Percentiles rank a stretch among this genome's conserved stretches.
phyloP scores from a whole-genome alignment of 2,113 vertebrate genomes.

The human (Homo sapiens) region DNA sequence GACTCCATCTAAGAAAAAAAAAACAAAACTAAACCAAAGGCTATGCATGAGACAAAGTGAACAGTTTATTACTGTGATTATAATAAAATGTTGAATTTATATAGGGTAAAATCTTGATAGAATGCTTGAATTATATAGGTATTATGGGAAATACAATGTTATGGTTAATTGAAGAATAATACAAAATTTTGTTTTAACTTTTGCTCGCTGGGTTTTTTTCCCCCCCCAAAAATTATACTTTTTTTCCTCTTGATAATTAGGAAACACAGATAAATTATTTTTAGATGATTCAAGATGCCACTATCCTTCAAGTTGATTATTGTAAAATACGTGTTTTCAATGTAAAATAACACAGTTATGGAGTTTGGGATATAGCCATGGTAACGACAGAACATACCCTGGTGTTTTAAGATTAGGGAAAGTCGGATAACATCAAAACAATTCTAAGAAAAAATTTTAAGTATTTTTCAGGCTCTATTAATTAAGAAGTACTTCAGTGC shows the following conservation, averaged over 20 bases:
- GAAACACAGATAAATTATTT: background rate
- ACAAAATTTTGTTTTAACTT: background rate
- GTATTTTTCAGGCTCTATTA: background rate
- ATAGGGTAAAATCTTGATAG: background rate
- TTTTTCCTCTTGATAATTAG: background rate
- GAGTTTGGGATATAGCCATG: background rate
- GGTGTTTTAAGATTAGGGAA: background rate
- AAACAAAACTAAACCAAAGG: background rate
- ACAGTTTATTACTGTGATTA: background rate
- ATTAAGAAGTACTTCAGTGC: background rate
- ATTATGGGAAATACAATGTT: background rate
- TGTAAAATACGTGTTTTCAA: background rate
- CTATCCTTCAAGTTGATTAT: background rate
- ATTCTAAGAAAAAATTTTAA: background rate
- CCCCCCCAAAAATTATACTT: no score
- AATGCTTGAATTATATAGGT: background rate
- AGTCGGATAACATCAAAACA: background rate
- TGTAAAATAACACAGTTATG: background rate
- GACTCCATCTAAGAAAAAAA: no score
- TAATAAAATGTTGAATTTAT: background rate
- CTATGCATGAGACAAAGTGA: background rate
- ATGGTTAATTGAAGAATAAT: background rate
- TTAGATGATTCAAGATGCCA: slow-evolving; percentile 1
- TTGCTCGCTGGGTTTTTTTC: background rate
- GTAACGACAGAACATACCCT: background rate